Conservation (phyloP, 2,797 vertebrate genomes). For the Pangasius djambal region DNA sequence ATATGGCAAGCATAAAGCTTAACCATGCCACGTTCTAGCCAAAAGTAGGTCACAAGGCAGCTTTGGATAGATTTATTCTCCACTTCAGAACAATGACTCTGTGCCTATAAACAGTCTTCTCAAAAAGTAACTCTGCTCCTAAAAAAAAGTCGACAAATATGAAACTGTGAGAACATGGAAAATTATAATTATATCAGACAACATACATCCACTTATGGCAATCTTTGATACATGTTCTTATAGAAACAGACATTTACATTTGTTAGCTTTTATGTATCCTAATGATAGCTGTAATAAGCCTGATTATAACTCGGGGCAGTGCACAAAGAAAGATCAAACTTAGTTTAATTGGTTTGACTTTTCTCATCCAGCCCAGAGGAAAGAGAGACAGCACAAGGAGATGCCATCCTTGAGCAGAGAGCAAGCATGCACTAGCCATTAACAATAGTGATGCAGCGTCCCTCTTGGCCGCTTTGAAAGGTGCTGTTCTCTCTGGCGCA, state of each 20-base stretch:
- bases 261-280: background rate
- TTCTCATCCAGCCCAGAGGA: conserved; percentile 9
- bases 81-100: conserved; percentile 20
- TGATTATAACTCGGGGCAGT: background rate
- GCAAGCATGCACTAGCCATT: conserved; percentile 42
- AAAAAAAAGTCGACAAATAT: background rate
- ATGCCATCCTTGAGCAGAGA: conserved; percentile 41
- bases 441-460: conserved; percentile 36
- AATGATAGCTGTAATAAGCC: background rate
- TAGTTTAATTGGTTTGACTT: conserved; percentile 31
- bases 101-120: conserved; percentile 22
- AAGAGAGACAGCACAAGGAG: conserved; percentile 17
- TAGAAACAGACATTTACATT: background rate
- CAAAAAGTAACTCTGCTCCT: conserved; percentile 9
- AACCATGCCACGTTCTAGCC: background rate
- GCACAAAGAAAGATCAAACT: conserved; percentile 15
- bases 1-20: background rate
- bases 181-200: background rate
- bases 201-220: background rate
- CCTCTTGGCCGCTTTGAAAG: conserved; percentile 46
- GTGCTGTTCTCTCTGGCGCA: conserved; percentile 51
- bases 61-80: conserved; percentile 18
- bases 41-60: conserved; percentile 26
- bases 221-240: background rate
- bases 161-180: background rate